Conservation (phyloP, 2,113 vertebrate genomes). For the Notarius lentiginosus region DNA sequence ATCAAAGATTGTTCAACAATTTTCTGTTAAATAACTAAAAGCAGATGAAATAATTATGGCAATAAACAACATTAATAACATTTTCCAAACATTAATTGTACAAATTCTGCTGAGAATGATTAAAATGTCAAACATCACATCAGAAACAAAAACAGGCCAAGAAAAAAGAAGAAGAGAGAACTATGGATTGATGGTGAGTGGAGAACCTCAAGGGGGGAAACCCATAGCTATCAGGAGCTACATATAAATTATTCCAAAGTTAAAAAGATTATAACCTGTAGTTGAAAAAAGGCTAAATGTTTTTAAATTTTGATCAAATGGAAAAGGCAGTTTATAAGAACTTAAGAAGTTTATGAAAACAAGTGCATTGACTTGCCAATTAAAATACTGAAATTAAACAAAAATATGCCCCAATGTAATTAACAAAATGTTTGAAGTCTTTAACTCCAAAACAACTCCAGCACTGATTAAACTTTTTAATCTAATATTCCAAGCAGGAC, state of each 20-base stretch:
- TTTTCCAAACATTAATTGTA: not conserved
- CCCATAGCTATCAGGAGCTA: not conserved
- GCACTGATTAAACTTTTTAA: not conserved
- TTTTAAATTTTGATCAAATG: not conserved
- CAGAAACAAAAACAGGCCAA: not conserved
- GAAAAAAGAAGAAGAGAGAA: not conserved
- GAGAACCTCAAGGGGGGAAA: not conserved
- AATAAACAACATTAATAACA: not conserved
- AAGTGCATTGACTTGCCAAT: not conserved
- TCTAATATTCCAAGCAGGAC: not conserved
- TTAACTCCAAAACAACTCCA: not conserved
- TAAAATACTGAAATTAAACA: not conserved
- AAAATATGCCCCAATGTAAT: not conserved
- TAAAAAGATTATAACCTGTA: not conserved
- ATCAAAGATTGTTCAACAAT: not conserved
- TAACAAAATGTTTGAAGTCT: not conserved
- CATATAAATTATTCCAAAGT: not conserved
- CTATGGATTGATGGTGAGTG: not conserved
- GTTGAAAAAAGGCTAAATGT: not conserved
- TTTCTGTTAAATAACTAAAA: not conserved
- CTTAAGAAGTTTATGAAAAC: too few relatives aligned
- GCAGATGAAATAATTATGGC: not conserved
- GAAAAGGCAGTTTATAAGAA: not conserved
- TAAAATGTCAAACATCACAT: not conserved
- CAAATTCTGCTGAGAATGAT: not conserved